Base-by-base conservation (phyloP, 2,113 vertebrate genomes). In the Alligator mississippiensis region DNA sequence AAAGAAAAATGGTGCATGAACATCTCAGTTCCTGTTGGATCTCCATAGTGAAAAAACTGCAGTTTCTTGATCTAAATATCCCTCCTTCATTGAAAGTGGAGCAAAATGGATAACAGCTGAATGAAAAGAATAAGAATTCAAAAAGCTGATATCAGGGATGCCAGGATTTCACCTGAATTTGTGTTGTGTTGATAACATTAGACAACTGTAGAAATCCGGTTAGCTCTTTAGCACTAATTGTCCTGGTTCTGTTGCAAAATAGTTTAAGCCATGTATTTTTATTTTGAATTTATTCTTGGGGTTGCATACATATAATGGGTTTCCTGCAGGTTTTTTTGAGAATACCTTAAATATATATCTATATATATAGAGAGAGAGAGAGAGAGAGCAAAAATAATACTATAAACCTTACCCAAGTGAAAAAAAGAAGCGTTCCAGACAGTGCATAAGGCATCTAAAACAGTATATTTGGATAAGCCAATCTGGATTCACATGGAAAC, bases 401-500 rank as follows among this genome's bases (percentile, higher is more conserved):
- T 96, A 62, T 90, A 90, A 80, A 95, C 94, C 93, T 97, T 93
- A 87, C 47, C 47, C 47, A 47, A 47, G 9, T 47, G 8, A 47
- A 47, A 85, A 82, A 91, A 76, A 96, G 89, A 88, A 60, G 87
- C 1, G 22, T 94, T 97, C 94, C 96, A 77, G 80, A 83, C 80
- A 87, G 92, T 93, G 77, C 93, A 64, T 68, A 88, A 93, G 89
- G 94, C 89, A 95, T 89, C 90, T 24, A 85, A 79, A 47, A 87
- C 57, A 82, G 80, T 47, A 58, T 27, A 85, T 66, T 90, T 94
- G 93, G 70, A 75, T 78, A 61, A 5, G 38, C 85, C 82, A 80
- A 75, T 57, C 93, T 96, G 95, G 96, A 95, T 96, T 84, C 94
- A 95, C 94, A 93, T 84, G 2, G 55, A 84, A 77, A 85, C 95